Base-by-base conservation (phyloP, 1,140 invertebrate genomes). In the Leptinotarsa undecemlineata region DNA sequence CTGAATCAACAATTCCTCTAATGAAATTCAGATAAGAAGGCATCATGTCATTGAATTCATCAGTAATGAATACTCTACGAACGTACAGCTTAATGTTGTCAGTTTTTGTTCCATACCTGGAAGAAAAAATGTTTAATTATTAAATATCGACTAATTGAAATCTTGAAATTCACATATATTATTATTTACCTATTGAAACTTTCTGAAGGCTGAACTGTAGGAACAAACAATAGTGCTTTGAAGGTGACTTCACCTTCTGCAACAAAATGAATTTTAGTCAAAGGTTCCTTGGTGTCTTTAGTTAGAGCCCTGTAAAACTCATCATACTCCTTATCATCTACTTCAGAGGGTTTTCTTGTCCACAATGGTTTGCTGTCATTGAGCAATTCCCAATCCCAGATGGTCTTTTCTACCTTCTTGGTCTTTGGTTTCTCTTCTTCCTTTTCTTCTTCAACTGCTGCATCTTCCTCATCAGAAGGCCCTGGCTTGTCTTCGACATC, bases 21-120 rank as follows among this genome's bases (percentile, higher is more conserved):
- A 98, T 90, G 84, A 99, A 99, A 68, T 89, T 93, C 75, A 99
- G 88, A 84, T 99, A 99, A 85, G 97, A 98, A 68, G 98, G 98
- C 92, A 99, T 96, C 93, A 99, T 96, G 83, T 99, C 98, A 83
- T 97, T 96, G 87, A 99, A 99, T 87, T 99, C 96, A 82, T 99
- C 98, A 17, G 98, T 99, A 85, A 99, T 99, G 86, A 99, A 99
- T 17, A 99, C 98, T 74, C 98, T 89, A 77, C 98, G 90, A 15
- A 99, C 98, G 84, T 97, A 99, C 48, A 98, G 87, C 87, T 98
- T 99, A 80, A 99, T 98, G 84, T 97, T 95, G 84, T 99, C 96
- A 3, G 92, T 92, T 78, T 95, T 94, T 74, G 96, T 95, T 75
- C 97, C 98, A 83, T 99, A 99, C 83, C 93, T 68, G 33, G 17